Percentiles rank a stretch among this genome's conserved stretches.
phyloP scores from a whole-genome alignment of 1,140 invertebrate genomes.

The Diuraphis noxia region DNA sequence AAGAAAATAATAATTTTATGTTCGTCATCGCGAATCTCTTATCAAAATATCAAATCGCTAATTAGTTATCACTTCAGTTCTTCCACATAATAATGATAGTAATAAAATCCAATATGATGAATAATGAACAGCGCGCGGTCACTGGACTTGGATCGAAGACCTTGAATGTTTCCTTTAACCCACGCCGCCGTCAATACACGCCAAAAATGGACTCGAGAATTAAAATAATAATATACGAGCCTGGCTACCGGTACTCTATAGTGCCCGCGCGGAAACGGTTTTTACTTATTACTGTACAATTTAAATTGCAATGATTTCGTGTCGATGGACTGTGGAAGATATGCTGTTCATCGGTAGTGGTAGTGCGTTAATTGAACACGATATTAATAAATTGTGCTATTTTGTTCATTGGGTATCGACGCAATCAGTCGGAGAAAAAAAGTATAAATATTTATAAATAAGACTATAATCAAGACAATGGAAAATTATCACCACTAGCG shows the following conservation, averaged over 20 bases:
- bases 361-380: not conserved
- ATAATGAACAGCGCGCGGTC: not conserved
- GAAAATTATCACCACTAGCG: not conserved
- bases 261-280: not conserved
- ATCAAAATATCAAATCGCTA: not conserved
- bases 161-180: not conserved
- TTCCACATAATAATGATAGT: not conserved
- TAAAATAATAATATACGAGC: not conserved
- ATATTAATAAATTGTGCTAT: not conserved
- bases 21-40: not conserved
- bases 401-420: not conserved
- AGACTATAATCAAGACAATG: not conserved
- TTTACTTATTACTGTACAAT: slow-evolving; percentile 1
- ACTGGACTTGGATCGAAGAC: not conserved
- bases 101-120: not conserved
- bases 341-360: not conserved
- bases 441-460: not conserved
- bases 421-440: not conserved
- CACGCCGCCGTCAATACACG: not conserved
- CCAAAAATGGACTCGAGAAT: not conserved
- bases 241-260: not conserved
- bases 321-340: not conserved
- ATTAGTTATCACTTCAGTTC: not conserved
- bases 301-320: not conserved
- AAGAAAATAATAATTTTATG: not conserved